phyloP scores from a whole-genome alignment of 2,888 invertebrate species.

The Tortricodes alternella region DNA sequence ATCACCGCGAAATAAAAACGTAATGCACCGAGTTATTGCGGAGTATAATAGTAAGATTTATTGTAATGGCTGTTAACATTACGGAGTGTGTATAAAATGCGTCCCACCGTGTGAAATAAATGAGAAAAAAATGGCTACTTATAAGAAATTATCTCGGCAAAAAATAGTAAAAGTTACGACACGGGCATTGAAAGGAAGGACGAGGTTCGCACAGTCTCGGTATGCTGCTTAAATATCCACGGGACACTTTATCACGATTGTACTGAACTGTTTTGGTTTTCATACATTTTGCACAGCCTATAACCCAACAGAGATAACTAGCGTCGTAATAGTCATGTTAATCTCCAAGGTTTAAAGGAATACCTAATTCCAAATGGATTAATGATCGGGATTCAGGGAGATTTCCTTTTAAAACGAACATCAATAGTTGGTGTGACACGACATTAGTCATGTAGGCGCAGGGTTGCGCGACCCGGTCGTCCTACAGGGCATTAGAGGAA shows the following conservation, averaged over 20 bases:
- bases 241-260: too few species aligned
- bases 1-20: slow-evolving; percentile 41
- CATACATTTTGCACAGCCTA: too few species aligned
- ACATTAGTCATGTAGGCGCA: slow-evolving; percentile 54
- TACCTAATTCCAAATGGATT: neutral
- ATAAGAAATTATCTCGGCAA: neutral
- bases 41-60: slow-evolving; percentile 31
- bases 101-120: slow-evolving; percentile 22
- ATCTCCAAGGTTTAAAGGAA: too few species aligned
- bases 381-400: neutral
- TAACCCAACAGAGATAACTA: too few species aligned
- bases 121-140: slow-evolving; percentile 8
- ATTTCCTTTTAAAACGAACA: slow-evolving; percentile 25
- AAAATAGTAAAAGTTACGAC: neutral
- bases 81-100: slow-evolving; percentile 18
- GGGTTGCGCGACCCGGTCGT: slow-evolving; percentile 51
- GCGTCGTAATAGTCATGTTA: too few species aligned
- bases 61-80: slow-evolving; percentile 28
- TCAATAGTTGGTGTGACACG: slow-evolving; percentile 41
- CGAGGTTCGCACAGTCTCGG: neutral
- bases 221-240: neutral
- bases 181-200: neutral
- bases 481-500: slow-evolving; percentile 58
- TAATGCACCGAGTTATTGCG: slow-evolving; percentile 41
- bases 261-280: too few species aligned